Conservation (phyloP, 2,888 invertebrate genomes). For the Cephus pulcher region DNA sequence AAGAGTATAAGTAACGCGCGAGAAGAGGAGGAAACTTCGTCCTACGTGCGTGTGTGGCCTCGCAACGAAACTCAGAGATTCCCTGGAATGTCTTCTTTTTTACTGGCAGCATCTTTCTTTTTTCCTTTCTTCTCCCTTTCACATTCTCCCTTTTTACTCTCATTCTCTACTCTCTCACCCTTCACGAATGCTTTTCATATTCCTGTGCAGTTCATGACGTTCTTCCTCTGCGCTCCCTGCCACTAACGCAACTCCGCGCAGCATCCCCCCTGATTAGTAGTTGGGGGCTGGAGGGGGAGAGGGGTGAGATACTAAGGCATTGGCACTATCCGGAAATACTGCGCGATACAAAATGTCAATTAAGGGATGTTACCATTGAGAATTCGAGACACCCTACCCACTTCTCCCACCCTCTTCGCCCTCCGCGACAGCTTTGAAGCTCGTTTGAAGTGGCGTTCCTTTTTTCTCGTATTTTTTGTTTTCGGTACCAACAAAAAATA, state of each 20-base stretch:
- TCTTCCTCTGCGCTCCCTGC: neutral
- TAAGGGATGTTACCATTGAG: constrained; percentile 38
- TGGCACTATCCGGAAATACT: constrained; percentile 36
- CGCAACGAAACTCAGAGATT: constrained; percentile 4
- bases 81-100: neutral
- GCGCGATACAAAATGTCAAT: constrained; percentile 53
- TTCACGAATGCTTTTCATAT: neutral
- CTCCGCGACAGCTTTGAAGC: neutral
- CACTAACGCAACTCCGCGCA: neutral
- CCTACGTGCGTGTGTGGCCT: constrained; percentile 20
- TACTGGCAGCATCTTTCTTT: neutral
- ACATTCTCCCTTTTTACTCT: constrained; percentile 13
- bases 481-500: neutral
- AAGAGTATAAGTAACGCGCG: neutral
- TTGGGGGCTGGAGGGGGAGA: neutral
- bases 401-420: neutral
- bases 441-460: neutral
- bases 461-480: neutral
- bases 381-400: neutral
- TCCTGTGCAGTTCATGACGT: neutral
- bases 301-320: constrained; percentile 1
- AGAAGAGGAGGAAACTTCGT: neutral
- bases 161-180: constrained; percentile 14
- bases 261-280: neutral
- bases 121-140: constrained; percentile 28